These are phyloP conservation scores for Scolopax rusticola DNA, from an alignment of 2,797 vertebrate species.

Conservation along the genomic window DNA sequence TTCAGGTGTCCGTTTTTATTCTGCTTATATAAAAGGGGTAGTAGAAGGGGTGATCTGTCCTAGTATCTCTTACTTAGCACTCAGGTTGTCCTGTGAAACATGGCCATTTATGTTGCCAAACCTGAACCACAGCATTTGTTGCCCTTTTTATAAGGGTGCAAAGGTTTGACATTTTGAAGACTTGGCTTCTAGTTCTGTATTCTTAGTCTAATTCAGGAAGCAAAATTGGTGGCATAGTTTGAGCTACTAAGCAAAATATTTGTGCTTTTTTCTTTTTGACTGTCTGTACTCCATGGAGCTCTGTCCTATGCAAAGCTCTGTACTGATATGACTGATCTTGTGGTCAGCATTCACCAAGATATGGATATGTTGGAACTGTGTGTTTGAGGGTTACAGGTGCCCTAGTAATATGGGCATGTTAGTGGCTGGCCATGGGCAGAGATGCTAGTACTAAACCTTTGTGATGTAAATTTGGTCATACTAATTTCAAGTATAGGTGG, in stretches of 20 bases:
- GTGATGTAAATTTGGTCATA: background rate
- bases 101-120: background rate
- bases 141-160: background rate
- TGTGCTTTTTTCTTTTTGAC: background rate
- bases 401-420: background rate
- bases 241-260: background rate
- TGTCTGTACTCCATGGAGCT: accelerated
- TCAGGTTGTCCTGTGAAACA: background rate
- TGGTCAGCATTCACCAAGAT: background rate
- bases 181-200: background rate
- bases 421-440: background rate
- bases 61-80: background rate
- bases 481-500: background rate
- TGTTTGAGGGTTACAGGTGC: background rate
- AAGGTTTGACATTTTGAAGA: background rate
- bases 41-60: background rate
- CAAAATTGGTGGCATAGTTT: background rate
- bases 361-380: accelerated
- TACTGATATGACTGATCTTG: background rate
- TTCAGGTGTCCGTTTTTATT: background rate
- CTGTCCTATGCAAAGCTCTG: background rate
- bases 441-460: background rate
- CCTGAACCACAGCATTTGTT: background rate
- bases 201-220: background rate
- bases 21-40: background rate